Base-by-base conservation (phyloP, 2,888 invertebrate genomes). In the Drosophila quasianomalipes region DNA sequence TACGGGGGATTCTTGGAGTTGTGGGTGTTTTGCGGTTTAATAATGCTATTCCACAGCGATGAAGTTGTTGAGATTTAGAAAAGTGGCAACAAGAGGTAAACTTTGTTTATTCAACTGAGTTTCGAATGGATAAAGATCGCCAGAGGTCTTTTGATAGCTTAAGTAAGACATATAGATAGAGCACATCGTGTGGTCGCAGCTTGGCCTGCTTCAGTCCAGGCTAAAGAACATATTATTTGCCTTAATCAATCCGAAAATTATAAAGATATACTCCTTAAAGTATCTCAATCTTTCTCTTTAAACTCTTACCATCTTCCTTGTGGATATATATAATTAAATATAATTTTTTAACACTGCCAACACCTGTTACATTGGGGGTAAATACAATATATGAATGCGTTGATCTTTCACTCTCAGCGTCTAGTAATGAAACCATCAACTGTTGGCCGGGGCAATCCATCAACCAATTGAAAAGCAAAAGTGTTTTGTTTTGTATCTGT, bases 391-490 rank as follows among this genome's bases (percentile, higher is more conserved):
- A 2, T 14, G 12, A 33, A 30, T 39, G 35, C 64, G 64, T 72
- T 76, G 61, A 69, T 65, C 66, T 67, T 33, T 52, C 28, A 57
- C 35, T 52, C 37, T 31, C 41, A 19, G 49, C 22, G 39, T 51
- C 41, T 30, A 57, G 28, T 83, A 84, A 88, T 85, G 75, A 85
- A 85, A 78, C 85, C 85, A 82, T 85, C 86, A 85, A 83, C 68
- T 72, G 75, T 64, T 70, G 65, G 62, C 76, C 81, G 62, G 73
- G 6, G 28, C 82, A 79, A 83, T 83, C 86, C 79, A 83, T 85
- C 84, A 82, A 69, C 33, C 72, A 74, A 70, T 79, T 67, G 65
- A 79, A 78, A 78, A 72, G 73, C 76, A 70, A 83, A 74, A 76
- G 89, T 86, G 70, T 60, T 72, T 64, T 51, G 22, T 51, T 35